A percentile compares a stretch with the other conserved stretches of the same genome.
Conservation (phyloP, 35 echinoderm and acorn worm species). For the Apostichopus japonicus region DNA sequence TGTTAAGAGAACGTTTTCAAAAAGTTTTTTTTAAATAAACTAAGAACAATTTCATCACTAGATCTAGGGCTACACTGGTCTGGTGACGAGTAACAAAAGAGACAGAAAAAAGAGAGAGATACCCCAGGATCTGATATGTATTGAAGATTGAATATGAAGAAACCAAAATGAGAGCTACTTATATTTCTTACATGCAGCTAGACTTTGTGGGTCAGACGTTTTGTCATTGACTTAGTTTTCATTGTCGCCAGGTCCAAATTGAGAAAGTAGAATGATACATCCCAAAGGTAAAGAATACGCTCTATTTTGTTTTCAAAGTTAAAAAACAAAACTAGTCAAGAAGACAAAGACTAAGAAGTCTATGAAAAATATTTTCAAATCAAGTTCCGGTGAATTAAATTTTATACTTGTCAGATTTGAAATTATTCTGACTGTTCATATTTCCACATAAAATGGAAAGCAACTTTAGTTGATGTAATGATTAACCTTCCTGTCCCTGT, state of each 20-base stretch:
- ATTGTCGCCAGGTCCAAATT: neutral
- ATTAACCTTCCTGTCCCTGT: conserved; percentile 4
- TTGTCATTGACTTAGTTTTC: neutral
- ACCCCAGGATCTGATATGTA: too few species aligned
- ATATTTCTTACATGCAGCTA: neutral
- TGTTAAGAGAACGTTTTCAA: too few species aligned
- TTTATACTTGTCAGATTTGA: neutral
- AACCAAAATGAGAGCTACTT: too few species aligned
- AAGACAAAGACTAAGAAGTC: too few species aligned
- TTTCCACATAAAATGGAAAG: neutral
- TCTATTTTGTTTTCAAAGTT: neutral
- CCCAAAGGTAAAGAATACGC: neutral
- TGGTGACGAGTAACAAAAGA: too few species aligned
- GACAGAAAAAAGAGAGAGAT: too few species aligned
- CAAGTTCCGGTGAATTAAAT: neutral
- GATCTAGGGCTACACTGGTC: too few species aligned
- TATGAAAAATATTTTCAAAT: neutral
- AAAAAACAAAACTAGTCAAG: neutral
- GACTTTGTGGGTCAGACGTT: neutral
- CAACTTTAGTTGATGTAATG: neutral
- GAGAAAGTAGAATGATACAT: neutral
- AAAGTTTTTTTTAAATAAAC: too few species aligned
- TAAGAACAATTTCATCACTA: too few species aligned
- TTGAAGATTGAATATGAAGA: too few species aligned
- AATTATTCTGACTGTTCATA: neutral